These are phyloP conservation scores for Minunthozetes semirufus DNA, from an alignment of 2,888 invertebrate species.

Conservation along the genomic window DNA sequence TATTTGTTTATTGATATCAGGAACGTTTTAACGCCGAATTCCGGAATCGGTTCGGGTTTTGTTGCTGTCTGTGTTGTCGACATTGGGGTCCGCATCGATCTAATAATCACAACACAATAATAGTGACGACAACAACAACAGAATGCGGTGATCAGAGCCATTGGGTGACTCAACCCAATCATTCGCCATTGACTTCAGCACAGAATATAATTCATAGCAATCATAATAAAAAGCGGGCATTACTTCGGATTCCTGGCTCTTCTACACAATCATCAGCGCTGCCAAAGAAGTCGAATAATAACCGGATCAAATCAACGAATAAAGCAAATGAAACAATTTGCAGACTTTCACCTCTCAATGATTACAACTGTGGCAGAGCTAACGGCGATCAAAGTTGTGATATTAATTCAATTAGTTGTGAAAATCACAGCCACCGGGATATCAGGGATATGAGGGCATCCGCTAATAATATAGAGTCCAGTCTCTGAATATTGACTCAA, in stretches of 20 bases:
- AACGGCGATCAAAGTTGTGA: too few species aligned
- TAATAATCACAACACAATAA: not conserved
- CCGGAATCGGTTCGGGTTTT: conserved; percentile 31
- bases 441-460: too few species aligned
- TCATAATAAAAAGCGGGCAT: not conserved
- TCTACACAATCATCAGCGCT: too few species aligned
- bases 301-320: too few species aligned
- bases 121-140: not conserved
- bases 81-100: not conserved
- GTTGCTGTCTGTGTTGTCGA: conserved; percentile 7
- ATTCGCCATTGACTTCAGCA: not conserved
- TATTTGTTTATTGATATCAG: conserved; percentile 28
- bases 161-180: not conserved
- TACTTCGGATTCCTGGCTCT: not conserved
- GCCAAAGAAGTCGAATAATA: too few species aligned
- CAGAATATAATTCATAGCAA: not conserved
- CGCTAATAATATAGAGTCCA: too few species aligned
- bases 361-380: too few species aligned
- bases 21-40: conserved; percentile 38
- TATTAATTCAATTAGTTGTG: too few species aligned
- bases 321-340: too few species aligned
- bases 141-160: not conserved
- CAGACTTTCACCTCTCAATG: too few species aligned
- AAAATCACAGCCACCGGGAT: too few species aligned
- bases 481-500: too few species aligned